Conservation (phyloP, 2,888 invertebrate species). For the Drosophila vallismaia region DNA sequence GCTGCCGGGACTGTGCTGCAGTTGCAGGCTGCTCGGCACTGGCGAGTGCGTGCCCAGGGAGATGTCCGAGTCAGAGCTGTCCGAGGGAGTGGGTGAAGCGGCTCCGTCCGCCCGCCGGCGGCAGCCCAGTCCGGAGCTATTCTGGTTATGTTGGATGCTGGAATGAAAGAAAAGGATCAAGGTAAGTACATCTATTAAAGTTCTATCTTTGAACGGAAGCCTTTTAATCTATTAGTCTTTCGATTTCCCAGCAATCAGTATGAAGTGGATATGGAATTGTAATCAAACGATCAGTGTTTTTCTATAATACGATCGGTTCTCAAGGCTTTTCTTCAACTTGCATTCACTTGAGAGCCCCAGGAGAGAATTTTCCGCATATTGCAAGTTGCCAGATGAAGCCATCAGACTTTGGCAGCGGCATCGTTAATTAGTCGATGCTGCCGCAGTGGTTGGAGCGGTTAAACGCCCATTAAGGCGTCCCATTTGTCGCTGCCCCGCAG, state of each 20-base stretch:
- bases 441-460: constrained; percentile 1
- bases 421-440: constrained; percentile 58
- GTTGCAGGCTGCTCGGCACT: constrained; percentile 83
- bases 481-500: constrained; percentile 66
- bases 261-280: too few species aligned
- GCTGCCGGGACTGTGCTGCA: constrained; percentile 84
- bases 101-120: constrained; percentile 81
- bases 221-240: too few species aligned
- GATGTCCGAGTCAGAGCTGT: constrained; percentile 84
- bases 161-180: background rate
- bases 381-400: constrained; percentile 14
- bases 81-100: constrained; percentile 83
- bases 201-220: background rate
- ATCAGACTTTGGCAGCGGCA: constrained; percentile 27
- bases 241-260: too few species aligned
- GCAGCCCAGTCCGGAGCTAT: constrained; percentile 80
- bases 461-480: constrained; percentile 65
- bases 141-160: constrained; percentile 84
- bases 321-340: background rate
- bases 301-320: constrained; percentile 16
- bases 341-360: constrained; percentile 12
- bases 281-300: constrained; percentile 12
- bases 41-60: constrained; percentile 84
- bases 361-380: constrained; percentile 14
- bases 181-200: background rate